Evolutionary conservation across 2,113 vertebrate genomes (phyloP).

Genomic region (Emydocephalus ijimae): DNA sequence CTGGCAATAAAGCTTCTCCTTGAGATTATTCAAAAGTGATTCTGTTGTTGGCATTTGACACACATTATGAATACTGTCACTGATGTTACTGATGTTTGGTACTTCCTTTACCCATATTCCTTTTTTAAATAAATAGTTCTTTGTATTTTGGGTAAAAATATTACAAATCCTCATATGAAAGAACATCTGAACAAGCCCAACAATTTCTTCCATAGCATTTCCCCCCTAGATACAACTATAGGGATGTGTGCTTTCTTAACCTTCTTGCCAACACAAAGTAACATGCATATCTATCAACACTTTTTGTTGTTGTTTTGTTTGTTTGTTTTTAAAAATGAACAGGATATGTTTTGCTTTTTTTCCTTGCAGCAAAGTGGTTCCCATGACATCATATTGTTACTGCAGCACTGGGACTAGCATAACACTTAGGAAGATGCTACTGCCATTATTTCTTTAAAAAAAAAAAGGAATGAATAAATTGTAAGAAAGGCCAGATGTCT

Average conservation of each 20-base stretch:
- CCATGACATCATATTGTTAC: neutral
- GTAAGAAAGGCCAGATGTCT: neutral
- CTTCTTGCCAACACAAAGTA: neutral
- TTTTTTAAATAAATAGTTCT: neutral
- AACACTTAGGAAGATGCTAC: neutral
- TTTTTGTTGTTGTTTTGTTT: neutral
- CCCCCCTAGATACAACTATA: neutral
- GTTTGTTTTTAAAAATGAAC: neutral
- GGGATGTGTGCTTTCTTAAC: neutral
- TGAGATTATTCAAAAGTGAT: neutral
- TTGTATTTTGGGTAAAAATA: neutral
- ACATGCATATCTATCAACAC: neutral
- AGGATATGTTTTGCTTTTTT: neutral
- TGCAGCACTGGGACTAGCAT: neutral
- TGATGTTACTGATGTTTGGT: neutral
- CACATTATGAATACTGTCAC: neutral
- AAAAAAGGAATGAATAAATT: neutral
- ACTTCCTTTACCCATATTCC: no score
- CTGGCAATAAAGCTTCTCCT: neutral
- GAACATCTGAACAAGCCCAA: neutral
- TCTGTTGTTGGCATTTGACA: neutral
- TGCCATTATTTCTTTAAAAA: neutral
- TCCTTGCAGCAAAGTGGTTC: neutral
- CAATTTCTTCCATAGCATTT: neutral
- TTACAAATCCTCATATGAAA: neutral